Conservation (phyloP, 2,113 vertebrate genomes). For the Protobothrops mucrosquamatus region DNA sequence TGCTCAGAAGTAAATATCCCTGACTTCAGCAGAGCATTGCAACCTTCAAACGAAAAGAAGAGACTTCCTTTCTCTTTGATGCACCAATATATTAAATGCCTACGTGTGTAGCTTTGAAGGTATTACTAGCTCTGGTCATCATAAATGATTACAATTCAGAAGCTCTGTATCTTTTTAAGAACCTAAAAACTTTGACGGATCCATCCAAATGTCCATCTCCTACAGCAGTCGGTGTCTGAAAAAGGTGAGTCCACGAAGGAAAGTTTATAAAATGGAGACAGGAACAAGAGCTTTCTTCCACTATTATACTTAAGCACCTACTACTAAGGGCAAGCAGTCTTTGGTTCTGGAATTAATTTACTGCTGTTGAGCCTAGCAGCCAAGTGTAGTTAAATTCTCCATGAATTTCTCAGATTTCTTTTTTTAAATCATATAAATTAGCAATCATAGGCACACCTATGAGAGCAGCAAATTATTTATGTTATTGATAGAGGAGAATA, state of each 20-base stretch:
- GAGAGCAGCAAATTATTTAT: not conserved
- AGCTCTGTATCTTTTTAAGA: not conserved
- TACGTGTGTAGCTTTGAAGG: not conserved
- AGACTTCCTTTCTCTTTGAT: not conserved
- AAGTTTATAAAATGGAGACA: not conserved
- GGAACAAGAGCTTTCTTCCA: not conserved
- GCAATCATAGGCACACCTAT: not conserved
- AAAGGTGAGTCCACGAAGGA: not conserved
- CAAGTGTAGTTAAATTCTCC: not conserved
- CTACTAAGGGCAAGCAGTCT: not conserved
- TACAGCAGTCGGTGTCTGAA: not conserved
- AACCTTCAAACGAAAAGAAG: not conserved
- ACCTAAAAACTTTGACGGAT: not conserved
- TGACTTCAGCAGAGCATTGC: not conserved
- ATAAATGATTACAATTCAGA: not conserved
- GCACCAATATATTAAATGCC: not conserved
- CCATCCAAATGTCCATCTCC: not conserved
- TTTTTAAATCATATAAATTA: not conserved
- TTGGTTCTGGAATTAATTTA: not conserved
- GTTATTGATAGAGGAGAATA: no score
- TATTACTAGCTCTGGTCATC: not conserved
- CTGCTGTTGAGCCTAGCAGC: not conserved
- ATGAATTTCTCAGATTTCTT: not conserved
- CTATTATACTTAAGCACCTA: not conserved
- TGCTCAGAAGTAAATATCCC: not conserved